Base-by-base conservation (phyloP, 1,140 invertebrate species). In the Drosophila subobscura region DNA sequence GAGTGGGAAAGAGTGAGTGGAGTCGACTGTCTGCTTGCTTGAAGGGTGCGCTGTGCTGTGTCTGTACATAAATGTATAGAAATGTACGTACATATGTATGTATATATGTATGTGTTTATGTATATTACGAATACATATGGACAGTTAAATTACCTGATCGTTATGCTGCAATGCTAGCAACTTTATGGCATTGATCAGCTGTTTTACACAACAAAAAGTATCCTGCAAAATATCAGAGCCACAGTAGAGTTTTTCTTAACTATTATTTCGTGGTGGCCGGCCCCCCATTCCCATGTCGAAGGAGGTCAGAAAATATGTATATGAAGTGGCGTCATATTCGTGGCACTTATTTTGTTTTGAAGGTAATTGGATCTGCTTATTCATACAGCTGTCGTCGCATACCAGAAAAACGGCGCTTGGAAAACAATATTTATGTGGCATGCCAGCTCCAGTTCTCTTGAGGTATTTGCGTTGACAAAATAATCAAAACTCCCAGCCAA, bases 271-370 rank as follows among this genome's bases (percentile, higher is more conserved):
- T n/a, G n/a, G n/a, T n/a, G n/a, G n/a, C n/a, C n/a, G n/a, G n/a
- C 16, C 16, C 16, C 16, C 16, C 16, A 20, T 20, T 20, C 16
- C 16, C 16, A 20, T 20, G 16, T 1, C 16, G 16, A 0, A 20
- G 16, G 16, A 20, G 16, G 16, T 20, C 16, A 20, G 16, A 20
- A 20, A 20, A 20, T 1, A 37, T 46, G 27, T 27, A 37, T 46
- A 27, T 27, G 5, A 25, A 45, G 37, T 37, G 14, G 7, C 2
- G 57, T 20, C 23, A 49, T 47, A 14, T 12, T 12, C 12, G 14
- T 29, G 44, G 7, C 22, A 64, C 1, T 20, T 20, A 20, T 16
- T 59, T 63, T 59, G 60, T 59, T 5, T 12, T 10, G 16, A 25
- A 46, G n/a, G 3, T n/a, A 25, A 59, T 41, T 42, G 52, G 52